phyloP scores from a whole-genome alignment of 2,888 invertebrate genomes.

The Idaea aversata region DNA sequence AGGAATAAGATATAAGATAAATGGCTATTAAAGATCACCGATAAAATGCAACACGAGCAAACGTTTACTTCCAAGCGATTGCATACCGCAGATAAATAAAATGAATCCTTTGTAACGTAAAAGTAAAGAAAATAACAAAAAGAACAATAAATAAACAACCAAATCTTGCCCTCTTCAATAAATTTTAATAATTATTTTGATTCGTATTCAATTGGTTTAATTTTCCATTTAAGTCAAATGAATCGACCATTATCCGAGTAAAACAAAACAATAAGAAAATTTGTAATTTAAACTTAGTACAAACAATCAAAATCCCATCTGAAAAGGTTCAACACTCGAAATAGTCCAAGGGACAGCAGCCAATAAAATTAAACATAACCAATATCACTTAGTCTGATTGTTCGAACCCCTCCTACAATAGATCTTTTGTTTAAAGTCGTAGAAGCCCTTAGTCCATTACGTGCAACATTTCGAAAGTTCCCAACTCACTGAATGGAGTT shows the following conservation, averaged over 20 bases:
- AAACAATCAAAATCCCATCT: neutral
- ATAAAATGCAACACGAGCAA: neutral
- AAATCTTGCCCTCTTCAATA: neutral
- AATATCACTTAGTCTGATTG: constrained; percentile 44
- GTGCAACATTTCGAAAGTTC: constrained; percentile 57
- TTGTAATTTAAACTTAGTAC: neutral
- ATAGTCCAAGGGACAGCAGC: constrained; percentile 12
- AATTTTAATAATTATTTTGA: neutral
- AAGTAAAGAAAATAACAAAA: neutral
- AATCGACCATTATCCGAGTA: neutral
- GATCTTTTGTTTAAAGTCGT: constrained; percentile 50
- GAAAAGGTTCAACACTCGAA: constrained; percentile 8
- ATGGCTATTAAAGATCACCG: neutral
- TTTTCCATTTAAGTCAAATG: constrained; percentile 1
- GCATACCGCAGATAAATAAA: neutral
- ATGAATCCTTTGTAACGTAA: neutral
- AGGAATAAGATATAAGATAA: neutral
- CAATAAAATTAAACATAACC: constrained; percentile 40
- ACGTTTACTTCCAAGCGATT: neutral
- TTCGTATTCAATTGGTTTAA: neutral
- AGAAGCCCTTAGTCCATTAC: constrained; percentile 51
- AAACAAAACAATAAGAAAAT: constrained; percentile 1
- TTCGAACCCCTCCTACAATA: constrained; percentile 37
- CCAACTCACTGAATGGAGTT: constrained; percentile 61
- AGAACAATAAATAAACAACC: neutral